Evolutionary conservation across 2,113 vertebrate species (phyloP).

Genomic region (Perccottus glenii): DNA sequence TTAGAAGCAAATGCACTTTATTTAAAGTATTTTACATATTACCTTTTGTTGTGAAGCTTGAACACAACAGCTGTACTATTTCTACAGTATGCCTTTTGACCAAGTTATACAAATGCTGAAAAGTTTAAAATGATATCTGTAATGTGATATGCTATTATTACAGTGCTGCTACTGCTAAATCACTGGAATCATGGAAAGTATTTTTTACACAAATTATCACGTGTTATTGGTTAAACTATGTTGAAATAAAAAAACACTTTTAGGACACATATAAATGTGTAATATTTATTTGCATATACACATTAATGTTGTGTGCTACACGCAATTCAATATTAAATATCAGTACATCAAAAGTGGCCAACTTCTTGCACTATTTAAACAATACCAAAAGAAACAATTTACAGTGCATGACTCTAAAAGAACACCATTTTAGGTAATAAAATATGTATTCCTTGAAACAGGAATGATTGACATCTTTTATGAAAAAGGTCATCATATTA

Average conservation of each 20-base stretch:
- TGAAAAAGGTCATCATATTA: conserved; percentile 68
- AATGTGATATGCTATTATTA: no score
- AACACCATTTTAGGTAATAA: conserved; percentile 52
- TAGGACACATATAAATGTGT: background rate
- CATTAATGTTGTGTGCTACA: conserved; percentile 53
- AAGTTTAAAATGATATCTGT: no score
- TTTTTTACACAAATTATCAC: background rate
- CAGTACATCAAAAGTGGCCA: conserved; percentile 65
- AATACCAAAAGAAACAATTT: conserved; percentile 31
- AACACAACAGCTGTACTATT: background rate
- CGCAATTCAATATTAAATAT: conserved; percentile 70
- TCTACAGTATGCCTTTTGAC: background rate
- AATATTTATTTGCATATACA: conserved; percentile 49
- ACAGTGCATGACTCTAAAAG: conserved; percentile 67
- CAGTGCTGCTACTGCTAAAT: no score
- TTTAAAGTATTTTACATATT: background rate
- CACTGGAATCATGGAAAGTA: no score
- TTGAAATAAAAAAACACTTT: background rate
- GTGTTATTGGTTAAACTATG: background rate
- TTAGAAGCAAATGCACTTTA: conserved; percentile 2
- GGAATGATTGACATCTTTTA: conserved; percentile 78
- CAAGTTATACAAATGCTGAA: background rate
- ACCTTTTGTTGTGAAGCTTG: background rate
- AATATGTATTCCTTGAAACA: conserved; percentile 83
- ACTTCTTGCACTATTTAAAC: conserved; percentile 15